phyloP scores from a whole-genome alignment of 2,113 vertebrate genomes.

The Oncorhynchus keta region DNA sequence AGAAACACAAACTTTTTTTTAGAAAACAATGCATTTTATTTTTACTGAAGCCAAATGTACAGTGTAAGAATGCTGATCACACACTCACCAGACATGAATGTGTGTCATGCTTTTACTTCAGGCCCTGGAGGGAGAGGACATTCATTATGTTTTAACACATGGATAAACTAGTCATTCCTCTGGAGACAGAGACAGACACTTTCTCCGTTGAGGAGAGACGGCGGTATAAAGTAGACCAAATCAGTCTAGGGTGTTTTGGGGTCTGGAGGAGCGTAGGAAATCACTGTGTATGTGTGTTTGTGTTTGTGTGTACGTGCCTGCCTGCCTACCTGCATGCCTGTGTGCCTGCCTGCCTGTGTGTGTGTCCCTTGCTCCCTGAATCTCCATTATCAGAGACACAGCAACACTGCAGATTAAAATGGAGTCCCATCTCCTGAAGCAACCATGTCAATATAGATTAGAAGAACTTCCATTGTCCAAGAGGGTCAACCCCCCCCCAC shows the following conservation, averaged over 20 bases:
- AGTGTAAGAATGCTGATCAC: no score
- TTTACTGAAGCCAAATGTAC: not conserved
- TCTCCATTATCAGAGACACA: slow-evolving; percentile 30
- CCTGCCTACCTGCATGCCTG: no score
- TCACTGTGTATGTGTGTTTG: not conserved
- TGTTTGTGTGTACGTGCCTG: not conserved
- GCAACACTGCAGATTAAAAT: slow-evolving; percentile 55
- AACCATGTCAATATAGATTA: slow-evolving; percentile 79
- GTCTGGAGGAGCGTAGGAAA: not conserved
- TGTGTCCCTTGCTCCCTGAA: slow-evolving; percentile 1
- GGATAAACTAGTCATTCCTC: slow-evolving; percentile 36
- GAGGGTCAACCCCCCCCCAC: slow-evolving; percentile 58
- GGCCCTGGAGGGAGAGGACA: slow-evolving; percentile 31
- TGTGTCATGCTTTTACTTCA: slow-evolving; percentile 37
- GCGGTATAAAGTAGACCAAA: slow-evolving; percentile 18
- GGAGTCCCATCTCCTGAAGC: slow-evolving; percentile 50
- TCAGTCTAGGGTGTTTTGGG: slow-evolving; percentile 26
- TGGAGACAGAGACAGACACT: slow-evolving; percentile 4
- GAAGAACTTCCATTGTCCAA: slow-evolving; percentile 70
- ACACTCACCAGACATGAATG: slow-evolving; percentile 26
- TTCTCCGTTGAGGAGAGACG: not conserved
- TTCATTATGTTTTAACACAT: slow-evolving; percentile 55
- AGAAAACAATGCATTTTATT: not conserved
- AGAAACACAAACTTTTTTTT: not conserved
- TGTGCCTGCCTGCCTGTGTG: not conserved